Conservation (phyloP, 2,113 vertebrate species). For the Lanius collurio region DNA sequence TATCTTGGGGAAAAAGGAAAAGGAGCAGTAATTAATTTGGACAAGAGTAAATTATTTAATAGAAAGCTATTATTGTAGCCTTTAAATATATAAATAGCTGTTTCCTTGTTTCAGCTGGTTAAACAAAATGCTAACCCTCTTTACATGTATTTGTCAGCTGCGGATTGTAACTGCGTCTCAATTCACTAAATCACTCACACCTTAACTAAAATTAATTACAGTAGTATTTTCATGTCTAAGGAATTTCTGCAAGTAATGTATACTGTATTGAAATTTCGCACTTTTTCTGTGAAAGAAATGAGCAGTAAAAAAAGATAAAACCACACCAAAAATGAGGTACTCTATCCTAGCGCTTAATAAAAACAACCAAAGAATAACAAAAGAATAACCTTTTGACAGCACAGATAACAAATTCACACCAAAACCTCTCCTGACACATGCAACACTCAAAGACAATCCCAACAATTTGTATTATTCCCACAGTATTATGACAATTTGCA, state of each 20-base stretch:
- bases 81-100: not conserved
- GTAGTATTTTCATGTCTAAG: not conserved
- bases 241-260: not conserved
- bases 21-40: not conserved
- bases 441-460: not conserved
- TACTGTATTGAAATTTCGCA: not conserved
- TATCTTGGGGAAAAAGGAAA: not conserved
- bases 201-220: not conserved
- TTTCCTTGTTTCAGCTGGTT: not conserved
- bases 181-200: not conserved
- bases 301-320: not conserved
- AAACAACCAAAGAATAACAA: not conserved
- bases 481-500: not conserved
- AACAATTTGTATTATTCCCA: not conserved
- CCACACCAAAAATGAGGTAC: not conserved
- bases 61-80: not conserved
- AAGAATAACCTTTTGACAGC: not conserved
- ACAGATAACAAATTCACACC: not conserved
- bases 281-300: not conserved
- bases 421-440: not conserved
- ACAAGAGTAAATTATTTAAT: not conserved
- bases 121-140: not conserved
- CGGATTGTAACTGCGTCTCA: not conserved
- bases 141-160: not conserved
- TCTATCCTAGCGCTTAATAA: not conserved